These are phyloP conservation scores for Dunckerocampus dactyliophorus DNA, from an alignment of 2,113 vertebrate genomes.

Conservation along the genomic window DNA sequence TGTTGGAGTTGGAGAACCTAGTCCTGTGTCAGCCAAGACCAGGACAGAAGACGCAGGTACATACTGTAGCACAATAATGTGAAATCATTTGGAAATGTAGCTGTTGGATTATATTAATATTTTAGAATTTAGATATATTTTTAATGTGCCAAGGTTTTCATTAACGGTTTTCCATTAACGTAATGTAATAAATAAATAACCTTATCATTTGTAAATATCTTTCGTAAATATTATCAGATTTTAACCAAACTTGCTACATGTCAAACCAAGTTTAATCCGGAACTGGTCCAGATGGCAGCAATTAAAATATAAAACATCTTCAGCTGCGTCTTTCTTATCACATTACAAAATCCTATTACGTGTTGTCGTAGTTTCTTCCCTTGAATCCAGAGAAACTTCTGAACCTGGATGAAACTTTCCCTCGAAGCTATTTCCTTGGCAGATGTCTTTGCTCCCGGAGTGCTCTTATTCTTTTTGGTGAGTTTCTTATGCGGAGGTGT, in stretches of 20 bases:
- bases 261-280: not conserved
- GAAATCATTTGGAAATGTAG: not conserved
- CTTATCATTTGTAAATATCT: not conserved
- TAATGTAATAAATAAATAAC: not conserved
- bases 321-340: not conserved
- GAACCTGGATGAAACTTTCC: not conserved
- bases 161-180: not conserved
- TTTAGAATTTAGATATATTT: not conserved
- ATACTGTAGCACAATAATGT: conserved; percentile 1
- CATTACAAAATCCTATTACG: not conserved
- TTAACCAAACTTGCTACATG: not conserved
- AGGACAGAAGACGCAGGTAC: conserved; percentile 92
- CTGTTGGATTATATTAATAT: not conserved
- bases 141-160: not conserved
- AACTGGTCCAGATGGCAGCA: not conserved
- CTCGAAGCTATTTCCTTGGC: not conserved
- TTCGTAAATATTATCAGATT: not conserved
- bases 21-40: conserved; percentile 86
- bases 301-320: not conserved
- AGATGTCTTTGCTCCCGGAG: not conserved
- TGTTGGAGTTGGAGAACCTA: conserved; percentile 89
- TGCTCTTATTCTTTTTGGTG: conserved; percentile 3
- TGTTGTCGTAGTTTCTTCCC: not conserved
- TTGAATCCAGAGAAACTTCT: not conserved
- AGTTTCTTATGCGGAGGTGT: conserved; percentile 20